Evolutionary conservation across 2,113 vertebrate species (phyloP), one percentile per base, ranked within the genome.

Genomic region (Colinus virginianus): DNA sequence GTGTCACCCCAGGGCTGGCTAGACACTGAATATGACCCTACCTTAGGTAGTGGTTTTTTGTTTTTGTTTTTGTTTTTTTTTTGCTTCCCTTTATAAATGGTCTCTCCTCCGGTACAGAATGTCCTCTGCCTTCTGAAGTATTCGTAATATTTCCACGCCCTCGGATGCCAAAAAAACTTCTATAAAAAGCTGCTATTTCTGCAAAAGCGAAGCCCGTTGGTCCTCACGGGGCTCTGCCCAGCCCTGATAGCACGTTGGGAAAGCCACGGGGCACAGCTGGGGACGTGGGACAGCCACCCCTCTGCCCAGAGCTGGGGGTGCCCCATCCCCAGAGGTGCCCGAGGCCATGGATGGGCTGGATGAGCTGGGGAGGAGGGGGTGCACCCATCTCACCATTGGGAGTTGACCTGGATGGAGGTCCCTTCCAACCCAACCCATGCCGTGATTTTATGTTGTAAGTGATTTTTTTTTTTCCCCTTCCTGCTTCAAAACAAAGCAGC

Each of bases 61-160:
- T 75, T 34, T 72, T 55, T n/a, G n/a, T n/a, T n/a, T n/a, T n/a
- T n/a, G n/a, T 19, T 12, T 16, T 5, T 28, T 8, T 28, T 58
- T 62, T 30, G 20, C 20, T 30, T n/a, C 30, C 1, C 40, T 68
- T 80, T 78, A 84, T 71, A 68, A 93, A 90, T 2, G 3, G 19
- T 88, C 77, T 90, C 51, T 0, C 1, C 72, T 93, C 45, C 68
- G 71, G 94, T 80, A 96, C 94, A 94, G 94, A 95, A 96, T 14
- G 95, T 96, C 93, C 94, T 94, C 93, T 96, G 91, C 95, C 94
- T 93, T 78, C 87, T 90, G 70, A 97, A 95, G 89, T 93, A 92
- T 97, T 93, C 85, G 75, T 94, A 92, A 64, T 91, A 96, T 93
- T 96, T 97, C 93, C 94, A 92, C 76, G 45, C 94, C 84, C 72